Evolutionary conservation across 2,113 vertebrate species (phyloP).

Genomic region (Cyprinodon brontotheroides): DNA sequence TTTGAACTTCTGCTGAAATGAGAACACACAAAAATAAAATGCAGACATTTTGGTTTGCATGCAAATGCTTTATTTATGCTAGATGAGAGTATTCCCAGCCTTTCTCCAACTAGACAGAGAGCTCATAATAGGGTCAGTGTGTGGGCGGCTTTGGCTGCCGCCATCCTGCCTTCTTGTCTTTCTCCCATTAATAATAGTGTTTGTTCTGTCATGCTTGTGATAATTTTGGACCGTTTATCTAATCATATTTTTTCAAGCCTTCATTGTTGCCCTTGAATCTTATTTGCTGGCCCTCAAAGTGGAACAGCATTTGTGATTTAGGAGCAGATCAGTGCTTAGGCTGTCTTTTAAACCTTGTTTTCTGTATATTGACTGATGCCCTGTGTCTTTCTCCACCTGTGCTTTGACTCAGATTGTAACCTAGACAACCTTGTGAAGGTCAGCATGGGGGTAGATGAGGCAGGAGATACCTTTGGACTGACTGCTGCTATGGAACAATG

Average conservation of each 20-base stretch:
- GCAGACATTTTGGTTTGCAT: neutral
- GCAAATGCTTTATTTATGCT: neutral
- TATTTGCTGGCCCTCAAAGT: neutral
- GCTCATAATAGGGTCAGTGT: slow-evolving; percentile 9
- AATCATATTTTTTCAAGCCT: slow-evolving; percentile 5
- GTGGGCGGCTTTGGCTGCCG: slow-evolving; percentile 24
- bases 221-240: slow-evolving; percentile 23
- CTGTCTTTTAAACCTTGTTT: slow-evolving; percentile 6
- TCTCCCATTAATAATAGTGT: slow-evolving; percentile 27
- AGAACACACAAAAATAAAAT: slow-evolving; percentile 13
- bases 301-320: neutral
- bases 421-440: slow-evolving; percentile 68
- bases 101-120: slow-evolving; percentile 14
- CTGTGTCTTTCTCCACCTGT: slow-evolving; percentile 41
- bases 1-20: slow-evolving; percentile 11
- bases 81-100: neutral
- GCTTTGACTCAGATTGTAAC: slow-evolving; percentile 65
- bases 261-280: neutral
- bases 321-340: neutral
- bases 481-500: slow-evolving; percentile 57
- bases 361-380: slow-evolving; percentile 15
- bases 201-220: slow-evolving; percentile 25
- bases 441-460: slow-evolving; percentile 22
- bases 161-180: slow-evolving; percentile 16
- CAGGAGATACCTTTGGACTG: slow-evolving; percentile 22